Evolutionary conservation across 2,797 vertebrate species (phyloP).

Genomic region (Gymnocypris eckloni): DNA sequence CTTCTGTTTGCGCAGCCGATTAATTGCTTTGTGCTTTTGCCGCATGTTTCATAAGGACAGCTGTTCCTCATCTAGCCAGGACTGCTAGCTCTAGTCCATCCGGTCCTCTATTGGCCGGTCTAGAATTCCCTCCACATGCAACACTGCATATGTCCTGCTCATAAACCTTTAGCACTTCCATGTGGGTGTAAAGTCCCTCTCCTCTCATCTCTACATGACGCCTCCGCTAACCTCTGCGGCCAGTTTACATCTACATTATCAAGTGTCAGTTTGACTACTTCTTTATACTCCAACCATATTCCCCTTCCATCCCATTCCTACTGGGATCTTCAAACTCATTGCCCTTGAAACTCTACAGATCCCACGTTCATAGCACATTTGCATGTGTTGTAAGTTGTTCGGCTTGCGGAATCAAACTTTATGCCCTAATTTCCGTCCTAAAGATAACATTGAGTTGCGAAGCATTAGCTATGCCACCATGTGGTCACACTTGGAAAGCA

Average conservation of each 20-base stretch:
- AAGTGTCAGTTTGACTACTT: conserved; percentile 57
- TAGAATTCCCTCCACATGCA: conserved; percentile 52
- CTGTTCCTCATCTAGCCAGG: conserved; percentile 63
- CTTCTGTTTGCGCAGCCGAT: conserved; percentile 46
- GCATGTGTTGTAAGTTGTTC: conserved; percentile 18
- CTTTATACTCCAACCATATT: conserved; percentile 50
- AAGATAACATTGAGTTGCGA: background rate
- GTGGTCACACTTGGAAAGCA: background rate
- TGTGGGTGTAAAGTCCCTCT: conserved; percentile 60
- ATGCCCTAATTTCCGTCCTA: background rate
- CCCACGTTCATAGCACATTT: conserved; percentile 10
- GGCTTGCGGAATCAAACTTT: conserved; percentile 5
- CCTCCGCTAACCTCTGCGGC: conserved; percentile 43
- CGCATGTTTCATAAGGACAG: conserved; percentile 53
- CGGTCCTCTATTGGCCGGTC: conserved; percentile 40
- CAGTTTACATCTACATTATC: conserved; percentile 52
- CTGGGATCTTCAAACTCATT: conserved; percentile 6
- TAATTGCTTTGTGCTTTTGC: conserved; percentile 64
- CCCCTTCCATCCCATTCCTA: conserved; percentile 22
- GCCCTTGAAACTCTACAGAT: conserved; percentile 45
- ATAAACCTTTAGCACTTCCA: conserved; percentile 60
- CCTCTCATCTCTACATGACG: conserved; percentile 57
- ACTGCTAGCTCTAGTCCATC: conserved; percentile 53
- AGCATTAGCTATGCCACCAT: background rate
- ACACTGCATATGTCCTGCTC: conserved; percentile 55